phyloP scores from a whole-genome alignment of 1,140 invertebrate species.

The Zaprionus camerounensis region DNA sequence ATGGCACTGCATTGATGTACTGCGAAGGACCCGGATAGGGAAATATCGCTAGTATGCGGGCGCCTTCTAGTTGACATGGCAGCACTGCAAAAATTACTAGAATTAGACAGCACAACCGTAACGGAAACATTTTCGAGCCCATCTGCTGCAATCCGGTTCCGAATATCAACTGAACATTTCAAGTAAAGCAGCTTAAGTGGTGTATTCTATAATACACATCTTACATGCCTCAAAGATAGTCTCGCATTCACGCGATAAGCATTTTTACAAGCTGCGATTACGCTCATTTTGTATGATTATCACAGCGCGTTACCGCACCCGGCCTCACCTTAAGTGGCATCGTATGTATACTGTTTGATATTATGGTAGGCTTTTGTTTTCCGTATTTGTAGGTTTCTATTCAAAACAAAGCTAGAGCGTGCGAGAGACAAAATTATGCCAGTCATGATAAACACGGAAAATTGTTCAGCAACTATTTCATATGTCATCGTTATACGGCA shows the following conservation, averaged over 20 bases:
- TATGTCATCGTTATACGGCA: neutral
- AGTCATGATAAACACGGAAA: constrained; percentile 19
- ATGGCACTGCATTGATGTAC: constrained; percentile 77
- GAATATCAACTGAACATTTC: constrained; percentile 40
- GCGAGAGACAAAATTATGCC: neutral
- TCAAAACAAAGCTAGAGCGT: neutral
- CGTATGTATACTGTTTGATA: neutral
- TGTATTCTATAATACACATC: neutral
- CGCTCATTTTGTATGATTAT: constrained; percentile 23
- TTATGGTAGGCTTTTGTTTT: neutral
- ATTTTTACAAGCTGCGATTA: constrained; percentile 41
- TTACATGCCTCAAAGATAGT: neutral
- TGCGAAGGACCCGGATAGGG: constrained; percentile 74
- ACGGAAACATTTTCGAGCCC: constrained; percentile 30
- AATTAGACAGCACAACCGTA: constrained; percentile 13
- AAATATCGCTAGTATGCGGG: constrained; percentile 71
- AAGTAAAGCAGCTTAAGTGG: neutral
- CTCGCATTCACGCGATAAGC: constrained; percentile 51
- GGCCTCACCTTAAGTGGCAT: neutral
- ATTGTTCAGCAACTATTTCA: neutral
- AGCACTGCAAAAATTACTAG: constrained; percentile 14
- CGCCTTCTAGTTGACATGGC: constrained; percentile 37
- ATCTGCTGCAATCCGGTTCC: neutral
- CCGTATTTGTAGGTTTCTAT: neutral
- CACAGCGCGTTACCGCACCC: neutral